Evolutionary conservation across 1,140 invertebrate genomes (phyloP).

Genomic region (Drosophila lacertosa): DNA sequence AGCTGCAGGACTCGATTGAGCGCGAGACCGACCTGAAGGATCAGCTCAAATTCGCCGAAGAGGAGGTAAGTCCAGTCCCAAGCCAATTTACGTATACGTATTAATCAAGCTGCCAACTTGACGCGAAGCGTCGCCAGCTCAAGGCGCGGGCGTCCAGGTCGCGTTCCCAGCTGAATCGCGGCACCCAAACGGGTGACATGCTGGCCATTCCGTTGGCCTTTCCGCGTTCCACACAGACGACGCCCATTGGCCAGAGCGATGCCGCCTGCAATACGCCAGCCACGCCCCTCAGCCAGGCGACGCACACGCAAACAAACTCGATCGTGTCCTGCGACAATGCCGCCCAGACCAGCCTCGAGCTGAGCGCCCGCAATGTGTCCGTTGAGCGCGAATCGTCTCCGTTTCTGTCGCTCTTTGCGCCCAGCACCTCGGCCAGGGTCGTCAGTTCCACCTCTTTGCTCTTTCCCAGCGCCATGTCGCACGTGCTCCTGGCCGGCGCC

Average conservation of each 20-base stretch:
- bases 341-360: constrained; percentile 51
- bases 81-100: background rate
- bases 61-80: constrained; percentile 87
- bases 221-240: constrained; percentile 71
- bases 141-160: constrained; percentile 35
- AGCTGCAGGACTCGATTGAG: constrained; percentile 95
- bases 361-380: constrained; percentile 23
- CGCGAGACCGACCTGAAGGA: constrained; percentile 96
- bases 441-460: constrained; percentile 54
- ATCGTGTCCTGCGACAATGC: background rate
- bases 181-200: constrained; percentile 69
- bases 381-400: constrained; percentile 68
- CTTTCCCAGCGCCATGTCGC: constrained; percentile 77
- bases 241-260: background rate
- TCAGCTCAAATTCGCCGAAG: constrained; percentile 94
- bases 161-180: constrained; percentile 57
- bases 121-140: constrained; percentile 51
- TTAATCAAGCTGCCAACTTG: constrained; percentile 44
- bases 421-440: constrained; percentile 40
- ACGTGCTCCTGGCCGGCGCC: constrained; percentile 60
- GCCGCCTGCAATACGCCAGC: constrained; percentile 29
- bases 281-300: background rate
- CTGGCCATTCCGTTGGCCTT: constrained; percentile 49
- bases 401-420: constrained; percentile 60
- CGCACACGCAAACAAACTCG: constrained; percentile 17